phyloP scores from a whole-genome alignment of 2,797 vertebrate genomes.

The Petrocephalus schoutedeni region DNA sequence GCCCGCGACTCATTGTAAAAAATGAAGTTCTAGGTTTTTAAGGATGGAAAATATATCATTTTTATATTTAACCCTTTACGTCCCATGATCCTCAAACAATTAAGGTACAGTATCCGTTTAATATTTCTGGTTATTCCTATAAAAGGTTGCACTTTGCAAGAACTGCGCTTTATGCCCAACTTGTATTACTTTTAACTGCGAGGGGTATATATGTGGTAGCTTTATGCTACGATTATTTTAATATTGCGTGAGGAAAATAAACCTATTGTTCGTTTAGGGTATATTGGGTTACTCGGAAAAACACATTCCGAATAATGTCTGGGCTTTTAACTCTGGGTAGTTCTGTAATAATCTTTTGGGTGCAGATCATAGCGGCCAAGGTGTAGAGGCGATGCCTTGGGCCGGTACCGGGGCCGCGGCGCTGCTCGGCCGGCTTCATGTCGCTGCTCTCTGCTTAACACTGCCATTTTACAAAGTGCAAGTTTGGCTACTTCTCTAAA shows the following conservation, averaged over 20 bases:
- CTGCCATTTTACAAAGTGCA: not conserved
- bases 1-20: not conserved
- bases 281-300: not conserved
- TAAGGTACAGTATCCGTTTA: constrained; percentile 55
- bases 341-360: not conserved
- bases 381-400: too few species aligned
- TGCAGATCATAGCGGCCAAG: not conserved
- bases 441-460: not conserved
- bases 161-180: not conserved
- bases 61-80: constrained; percentile 59
- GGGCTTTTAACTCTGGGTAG: not conserved
- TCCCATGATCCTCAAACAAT: constrained; percentile 54
- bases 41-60: constrained; percentile 54
- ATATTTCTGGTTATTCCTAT: not conserved
- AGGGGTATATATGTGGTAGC: not conserved
- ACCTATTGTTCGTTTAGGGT: constrained; percentile 18
- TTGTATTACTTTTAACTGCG: not conserved
- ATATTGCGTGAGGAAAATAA: constrained; percentile 7
- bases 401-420: too few species aligned
- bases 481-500: not conserved
- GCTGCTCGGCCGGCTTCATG: not conserved
- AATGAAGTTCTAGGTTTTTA: constrained; percentile 46
- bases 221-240: not conserved
- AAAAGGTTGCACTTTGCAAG: not conserved
- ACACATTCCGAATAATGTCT: not conserved